Evolutionary conservation across 2,888 invertebrate genomes (phyloP).

Genomic region (Liodrosophila aerea): DNA sequence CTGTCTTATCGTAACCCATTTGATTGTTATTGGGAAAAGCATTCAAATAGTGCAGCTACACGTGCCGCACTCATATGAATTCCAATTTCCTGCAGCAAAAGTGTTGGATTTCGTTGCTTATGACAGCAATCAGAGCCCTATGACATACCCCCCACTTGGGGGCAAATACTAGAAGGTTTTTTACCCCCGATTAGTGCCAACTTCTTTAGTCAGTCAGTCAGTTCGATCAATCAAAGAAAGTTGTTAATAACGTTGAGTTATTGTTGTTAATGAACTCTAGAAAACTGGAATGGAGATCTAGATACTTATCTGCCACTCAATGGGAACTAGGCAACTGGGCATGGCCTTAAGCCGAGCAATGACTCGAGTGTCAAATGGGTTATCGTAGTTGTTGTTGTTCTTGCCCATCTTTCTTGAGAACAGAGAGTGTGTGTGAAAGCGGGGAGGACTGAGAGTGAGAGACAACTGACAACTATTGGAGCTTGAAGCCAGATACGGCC

Average conservation of each 20-base stretch:
- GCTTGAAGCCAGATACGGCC: slow-evolving; percentile 16
- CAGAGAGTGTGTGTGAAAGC: no score
- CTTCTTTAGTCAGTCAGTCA: no score
- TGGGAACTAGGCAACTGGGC: slow-evolving; percentile 9
- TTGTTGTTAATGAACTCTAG: slow-evolving; percentile 17
- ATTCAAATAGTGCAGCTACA: not conserved
- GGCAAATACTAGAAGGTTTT: no score
- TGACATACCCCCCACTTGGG: no score
- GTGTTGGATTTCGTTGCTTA: no score
- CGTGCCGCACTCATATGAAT: slow-evolving; percentile 1
- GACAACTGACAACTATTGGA: not conserved
- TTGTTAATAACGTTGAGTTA: not conserved
- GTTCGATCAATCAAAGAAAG: no score
- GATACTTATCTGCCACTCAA: not conserved
- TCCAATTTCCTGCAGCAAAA: no score
- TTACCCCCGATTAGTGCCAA: no score
- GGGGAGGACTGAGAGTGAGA: not conserved
- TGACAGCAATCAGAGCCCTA: no score
- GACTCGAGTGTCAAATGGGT: slow-evolving; percentile 44
- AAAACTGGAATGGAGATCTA: not conserved
- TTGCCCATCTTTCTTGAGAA: no score
- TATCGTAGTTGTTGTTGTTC: no score
- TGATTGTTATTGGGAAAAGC: not conserved
- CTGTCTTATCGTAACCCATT: not conserved
- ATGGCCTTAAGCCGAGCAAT: slow-evolving; percentile 1